Evolutionary conservation across 2,888 invertebrate genomes (phyloP), one percentile per base, ranked within the genome.

Genomic region (Anoplius nigerrimus): DNA sequence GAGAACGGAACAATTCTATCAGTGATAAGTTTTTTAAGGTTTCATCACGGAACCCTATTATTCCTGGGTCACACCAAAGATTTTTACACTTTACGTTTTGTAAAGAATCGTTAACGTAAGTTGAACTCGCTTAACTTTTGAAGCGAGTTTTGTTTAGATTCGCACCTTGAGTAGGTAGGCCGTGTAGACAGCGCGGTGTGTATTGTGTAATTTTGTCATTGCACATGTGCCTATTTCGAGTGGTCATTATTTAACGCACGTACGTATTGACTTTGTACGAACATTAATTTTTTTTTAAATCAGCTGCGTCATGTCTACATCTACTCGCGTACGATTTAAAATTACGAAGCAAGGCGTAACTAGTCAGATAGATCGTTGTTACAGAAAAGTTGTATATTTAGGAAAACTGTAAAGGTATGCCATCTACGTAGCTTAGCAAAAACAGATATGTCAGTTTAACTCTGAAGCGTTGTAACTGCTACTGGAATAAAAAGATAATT

Each of bases 401-500:
- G 66, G 60, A 69, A 66, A 62, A 61, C 21, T 64, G 68, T 69
- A 72, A 73, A 57, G 66, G 62, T 80, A 76, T 72, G 75, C 59
- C 69, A 72, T 71, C 54, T 67, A 73, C 66, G 73, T 83, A 79
- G 75, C 61, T 66, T 77, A 78, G 82, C 66, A 66, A 62, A 71
- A 62, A 71, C 57, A 60, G 69, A 78, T 76, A 68, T 82, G 83
- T 82, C 79, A 79, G 74, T 67, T 59, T 73, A 68, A 71, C 68
- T 68, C 71, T 59, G 70, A 79, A 81, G 78, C 79, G 80, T 82
- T 86, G 86, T 86, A 86, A 83, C 74, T 84, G 81, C 78, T 79
- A 77, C 73, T 84, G 79, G 74, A 85, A 86, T 84, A 82, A 84
- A 85, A 75, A 78, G 73, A 81, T 81, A 76, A 83, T 84, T 82